Evolutionary conservation across 2,797 vertebrate species (phyloP), one percentile per base, ranked within the genome.

Genomic region (Manis javanica): DNA sequence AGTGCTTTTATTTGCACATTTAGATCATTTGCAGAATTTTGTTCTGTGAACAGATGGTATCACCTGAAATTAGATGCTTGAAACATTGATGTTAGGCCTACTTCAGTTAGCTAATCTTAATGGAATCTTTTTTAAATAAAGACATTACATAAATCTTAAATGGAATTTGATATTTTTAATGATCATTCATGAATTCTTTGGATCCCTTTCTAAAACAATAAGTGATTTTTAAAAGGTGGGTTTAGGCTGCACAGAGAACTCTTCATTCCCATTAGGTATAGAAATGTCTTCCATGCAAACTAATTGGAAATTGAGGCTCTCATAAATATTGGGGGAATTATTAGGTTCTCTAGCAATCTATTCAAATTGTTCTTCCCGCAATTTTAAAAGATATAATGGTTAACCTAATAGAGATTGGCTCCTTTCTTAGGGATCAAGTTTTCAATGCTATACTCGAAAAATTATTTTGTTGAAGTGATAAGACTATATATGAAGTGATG

Each of bases 111-210:
- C 78, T 95, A 42, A 90, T 95, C 93, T 95, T 93, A 94, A 83
- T 88, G 23, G 57, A 91, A 72, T 82, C 83, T 95, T 95, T 95
- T 95, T 90, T 87, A 93, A 94, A 87, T 69, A 55, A 97, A 95
- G 19, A 91, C 13, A 53, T 24, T 86, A 16, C 6, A 21, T 82
- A 88, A 85, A 71, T 82, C 29, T 77, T 87, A 84, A 90, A 10
- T 94, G 57, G 21, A 74, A 71, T 75, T 96, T 92, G 87, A 63
- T 94, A 13, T 66, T 91, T 86, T 91, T 63, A 61, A 49, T 95
- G 21, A 19, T 85, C 51, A 53, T 74, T 94, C 2, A 6, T 91
- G 12, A 77, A 39, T 85, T 96, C 13, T 96, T 87, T 91, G 37
- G 7, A 66, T 75, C 93, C 49, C 19, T 92, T 95, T 75, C 26